Base-by-base conservation (phyloP, 2,888 invertebrate species). In the Sphaerophoria rueppellii region DNA sequence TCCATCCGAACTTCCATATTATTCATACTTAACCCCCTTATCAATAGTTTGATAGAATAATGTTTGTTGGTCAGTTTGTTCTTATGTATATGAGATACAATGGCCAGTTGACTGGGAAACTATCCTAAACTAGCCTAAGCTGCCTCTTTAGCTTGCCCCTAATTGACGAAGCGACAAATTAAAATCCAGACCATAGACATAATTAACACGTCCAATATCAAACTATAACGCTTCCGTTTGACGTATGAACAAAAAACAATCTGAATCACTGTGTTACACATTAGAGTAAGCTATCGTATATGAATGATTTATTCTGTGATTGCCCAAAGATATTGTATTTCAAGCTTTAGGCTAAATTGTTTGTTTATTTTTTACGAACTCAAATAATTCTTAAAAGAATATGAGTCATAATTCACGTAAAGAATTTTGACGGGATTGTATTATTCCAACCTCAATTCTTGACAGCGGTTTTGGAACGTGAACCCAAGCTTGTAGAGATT, bases 141-240 rank as follows among this genome's bases (percentile, higher is more conserved):
- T 40, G 70, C 58, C 37, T 46, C 60, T 11, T 50, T 54, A 14
- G n/a, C 40, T 54, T 80, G 67, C 63, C 81, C 81, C 81, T 69
- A 85, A 85, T 85, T 81, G 67, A 73, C 57, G 34, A 80, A 85
- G 76, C 85, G 76, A 85, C 85, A 81, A 81, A 85, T 85, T 85
- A 85, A 81, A 81, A 85, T 69, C 81, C 81, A 76, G 76, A 63
- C 75, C 71, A 65, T 80, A 81, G 76, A 48, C 75, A 69, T 73
- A 85, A 85, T 85, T 85, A 85, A 85, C 85, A 85, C 85, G 85
- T 85, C 52, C 76, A 85, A 69, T 81, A 85, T 85, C 81, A 52
- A 81, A 58, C 16, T 75, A 67, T 34, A 50, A 67, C 52, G 81
- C 76, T 85, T 85, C 83, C 81, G 83, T 81, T 57, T 40, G 34